phyloP scores from a whole-genome alignment of 2,113 vertebrate genomes.

The Triplophysa dalaica region DNA sequence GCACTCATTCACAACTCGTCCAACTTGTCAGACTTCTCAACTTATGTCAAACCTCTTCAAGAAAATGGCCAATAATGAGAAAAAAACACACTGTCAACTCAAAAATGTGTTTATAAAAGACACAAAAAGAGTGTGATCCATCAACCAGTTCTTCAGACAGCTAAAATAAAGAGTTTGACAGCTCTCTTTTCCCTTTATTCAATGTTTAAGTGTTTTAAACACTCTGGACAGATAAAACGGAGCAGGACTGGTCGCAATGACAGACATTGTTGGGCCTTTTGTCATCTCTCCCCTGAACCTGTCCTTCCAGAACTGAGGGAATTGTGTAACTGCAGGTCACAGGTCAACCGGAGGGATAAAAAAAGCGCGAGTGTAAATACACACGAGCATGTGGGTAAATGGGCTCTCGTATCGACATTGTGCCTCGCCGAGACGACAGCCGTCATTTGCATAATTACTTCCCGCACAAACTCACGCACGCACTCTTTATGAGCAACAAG shows the following conservation, averaged over 20 bases:
- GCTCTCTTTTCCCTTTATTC: conserved; percentile 41
- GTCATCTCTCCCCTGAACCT: conserved; percentile 41
- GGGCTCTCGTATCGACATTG: conserved; percentile 65
- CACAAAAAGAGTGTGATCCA: background rate
- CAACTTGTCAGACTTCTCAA: conserved; percentile 34
- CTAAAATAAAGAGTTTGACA: conserved; percentile 53
- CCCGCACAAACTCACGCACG: conserved; percentile 47
- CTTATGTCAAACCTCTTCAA: conserved; percentile 23
- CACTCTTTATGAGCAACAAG: conserved; percentile 62
- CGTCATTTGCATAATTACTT: conserved; percentile 76
- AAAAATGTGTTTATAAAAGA: conserved; percentile 14
- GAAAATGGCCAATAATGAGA: conserved; percentile 36
- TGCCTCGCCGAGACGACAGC: conserved; percentile 65
- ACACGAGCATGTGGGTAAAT: conserved; percentile 38
- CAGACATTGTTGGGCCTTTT: conserved; percentile 50
- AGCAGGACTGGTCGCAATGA: conserved; percentile 45
- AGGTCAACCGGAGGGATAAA: conserved; percentile 41
- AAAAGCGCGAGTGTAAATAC: conserved; percentile 38
- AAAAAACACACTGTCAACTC: conserved; percentile 33
- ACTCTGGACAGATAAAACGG: conserved; percentile 45
- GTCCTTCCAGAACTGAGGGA: conserved; percentile 27
- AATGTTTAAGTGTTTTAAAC: conserved; percentile 34
- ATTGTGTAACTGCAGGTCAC: conserved; percentile 26
- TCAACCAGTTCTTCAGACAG: conserved; percentile 45
- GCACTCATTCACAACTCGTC: conserved; percentile 17